phyloP scores from a whole-genome alignment of 2,888 invertebrate species.

The Cryptus viduatorius region DNA sequence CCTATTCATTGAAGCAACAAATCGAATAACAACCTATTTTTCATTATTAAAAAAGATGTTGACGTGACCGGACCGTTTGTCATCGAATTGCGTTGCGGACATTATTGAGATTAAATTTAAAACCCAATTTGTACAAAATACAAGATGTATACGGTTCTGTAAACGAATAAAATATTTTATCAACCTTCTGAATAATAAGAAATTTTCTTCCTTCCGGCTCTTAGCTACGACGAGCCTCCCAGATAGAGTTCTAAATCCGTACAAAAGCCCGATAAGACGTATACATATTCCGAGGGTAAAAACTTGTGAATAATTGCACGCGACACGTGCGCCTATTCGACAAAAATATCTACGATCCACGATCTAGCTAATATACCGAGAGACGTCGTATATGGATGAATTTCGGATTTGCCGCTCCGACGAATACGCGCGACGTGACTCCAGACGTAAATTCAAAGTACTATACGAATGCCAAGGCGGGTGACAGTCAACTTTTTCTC shows the following conservation, averaged over 20 bases:
- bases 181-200: neutral
- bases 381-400: neutral
- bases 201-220: neutral
- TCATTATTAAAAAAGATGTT: neutral
- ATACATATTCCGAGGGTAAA: neutral
- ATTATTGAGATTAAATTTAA: neutral
- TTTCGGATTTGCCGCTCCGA: slow-evolving; percentile 16
- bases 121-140: neutral
- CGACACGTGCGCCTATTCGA: slow-evolving; percentile 10
- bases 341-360: slow-evolving; percentile 30
- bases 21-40: neutral
- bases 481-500: slow-evolving; percentile 79
- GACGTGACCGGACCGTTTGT: neutral
- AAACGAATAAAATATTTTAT: neutral
- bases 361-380: neutral
- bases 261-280: slow-evolving; percentile 10
- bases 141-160: neutral
- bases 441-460: slow-evolving; percentile 48
- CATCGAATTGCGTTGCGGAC: neutral
- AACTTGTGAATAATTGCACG: neutral
- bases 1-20: neutral
- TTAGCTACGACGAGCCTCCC: neutral
- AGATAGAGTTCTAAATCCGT: slow-evolving; percentile 3
- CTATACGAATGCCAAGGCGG: slow-evolving; percentile 57
- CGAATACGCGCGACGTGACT: slow-evolving; percentile 53